phyloP scores from a whole-genome alignment of 1,140 invertebrate species.

The Drosophila repleta region DNA sequence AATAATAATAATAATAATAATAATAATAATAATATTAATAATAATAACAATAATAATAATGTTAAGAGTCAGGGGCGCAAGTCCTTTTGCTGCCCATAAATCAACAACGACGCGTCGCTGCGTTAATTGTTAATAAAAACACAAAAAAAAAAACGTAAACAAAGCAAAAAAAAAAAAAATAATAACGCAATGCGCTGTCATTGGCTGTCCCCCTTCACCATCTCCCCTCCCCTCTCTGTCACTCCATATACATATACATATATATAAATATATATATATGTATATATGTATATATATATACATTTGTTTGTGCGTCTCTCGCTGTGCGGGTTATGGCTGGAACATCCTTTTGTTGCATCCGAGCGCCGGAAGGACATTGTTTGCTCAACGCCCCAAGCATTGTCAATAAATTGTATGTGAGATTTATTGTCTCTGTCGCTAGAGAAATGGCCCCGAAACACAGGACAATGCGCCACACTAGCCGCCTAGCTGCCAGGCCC shows the following conservation, averaged over 20 bases:
- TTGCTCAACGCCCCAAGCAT: conserved; percentile 72
- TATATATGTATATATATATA: too few species aligned
- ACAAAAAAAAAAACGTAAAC: conserved; percentile 10
- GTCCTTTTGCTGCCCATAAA: conserved; percentile 2
- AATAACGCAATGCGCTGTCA: conserved; percentile 34
- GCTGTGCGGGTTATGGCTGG: conserved; percentile 4
- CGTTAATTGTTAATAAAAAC: conserved; percentile 71
- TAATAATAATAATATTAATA: conserved; percentile 1
- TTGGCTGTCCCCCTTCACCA: background rate
- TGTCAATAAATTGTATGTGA: conserved; percentile 81
- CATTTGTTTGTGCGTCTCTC: background rate
- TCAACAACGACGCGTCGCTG: conserved; percentile 21
- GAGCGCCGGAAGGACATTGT: conserved; percentile 73
- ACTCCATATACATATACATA: too few species aligned
- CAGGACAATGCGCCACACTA: conserved; percentile 24
- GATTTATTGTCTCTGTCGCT: conserved; percentile 68
- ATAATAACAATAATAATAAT: background rate
- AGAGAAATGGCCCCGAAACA: conserved; percentile 51
- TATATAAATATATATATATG: too few species aligned
- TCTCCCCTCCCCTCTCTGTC: background rate
- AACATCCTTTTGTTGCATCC: conserved; percentile 56
- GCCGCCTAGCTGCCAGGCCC: background rate
- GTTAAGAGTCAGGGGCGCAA: background rate
- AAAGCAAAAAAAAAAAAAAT: background rate
- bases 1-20: conserved; percentile 4